Percentiles rank a stretch among this genome's conserved stretches.
phyloP scores from a whole-genome alignment of 2,113 vertebrate genomes.

The Rhodinocichla rosea region DNA sequence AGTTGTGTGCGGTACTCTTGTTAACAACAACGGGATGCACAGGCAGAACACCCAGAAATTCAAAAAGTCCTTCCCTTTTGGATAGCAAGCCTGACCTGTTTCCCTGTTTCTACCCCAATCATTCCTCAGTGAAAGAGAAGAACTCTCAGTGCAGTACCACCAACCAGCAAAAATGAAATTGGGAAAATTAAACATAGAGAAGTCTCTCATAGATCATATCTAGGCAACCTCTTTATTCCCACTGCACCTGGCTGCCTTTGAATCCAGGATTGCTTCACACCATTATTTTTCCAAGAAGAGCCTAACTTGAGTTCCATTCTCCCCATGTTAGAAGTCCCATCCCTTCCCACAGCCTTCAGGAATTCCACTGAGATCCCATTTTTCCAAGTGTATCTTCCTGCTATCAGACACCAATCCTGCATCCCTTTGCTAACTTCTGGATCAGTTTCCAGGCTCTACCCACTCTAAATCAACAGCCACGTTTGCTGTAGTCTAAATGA shows the following conservation, averaged over 20 bases:
- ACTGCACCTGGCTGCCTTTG: not conserved
- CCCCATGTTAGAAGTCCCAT: not conserved
- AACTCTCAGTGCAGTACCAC: not conserved
- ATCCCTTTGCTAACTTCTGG: not conserved
- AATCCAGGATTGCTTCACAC: not conserved
- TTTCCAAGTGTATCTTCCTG: not conserved
- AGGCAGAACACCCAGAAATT: not conserved
- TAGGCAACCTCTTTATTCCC: not conserved
- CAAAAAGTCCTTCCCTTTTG: not conserved
- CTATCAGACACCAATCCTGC: not conserved
- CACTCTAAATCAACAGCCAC: not conserved
- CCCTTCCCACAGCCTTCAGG: not conserved
- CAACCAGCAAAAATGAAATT: not conserved
- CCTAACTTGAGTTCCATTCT: not conserved
- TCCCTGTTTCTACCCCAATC: not conserved
- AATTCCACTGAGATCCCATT: not conserved
- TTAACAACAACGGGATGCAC: constrained; percentile 7
- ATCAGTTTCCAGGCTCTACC: not conserved
- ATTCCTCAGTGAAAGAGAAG: not conserved
- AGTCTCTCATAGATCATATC: not conserved
- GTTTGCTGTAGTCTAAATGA: not conserved
- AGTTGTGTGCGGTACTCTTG: not conserved
- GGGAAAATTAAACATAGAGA: not conserved
- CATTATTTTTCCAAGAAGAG: not conserved
- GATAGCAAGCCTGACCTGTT: not conserved